These are phyloP conservation scores for Ooceraea biroi DNA, from an alignment of 1,140 invertebrate species.

Conservation along the genomic window DNA sequence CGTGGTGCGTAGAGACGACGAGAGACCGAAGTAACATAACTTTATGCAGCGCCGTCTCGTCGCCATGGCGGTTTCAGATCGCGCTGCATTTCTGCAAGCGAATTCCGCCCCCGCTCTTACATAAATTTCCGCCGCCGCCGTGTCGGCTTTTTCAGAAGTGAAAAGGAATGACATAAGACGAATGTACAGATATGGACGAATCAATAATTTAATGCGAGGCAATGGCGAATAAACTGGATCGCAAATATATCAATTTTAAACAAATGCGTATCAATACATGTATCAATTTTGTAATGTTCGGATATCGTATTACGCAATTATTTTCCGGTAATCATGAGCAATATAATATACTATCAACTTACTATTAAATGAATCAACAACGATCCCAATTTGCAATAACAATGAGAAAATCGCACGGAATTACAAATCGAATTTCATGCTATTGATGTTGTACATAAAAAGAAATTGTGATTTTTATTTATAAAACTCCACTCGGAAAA, in stretches of 20 bases:
- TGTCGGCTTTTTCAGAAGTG: background rate
- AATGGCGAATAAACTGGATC: too few relatives aligned
- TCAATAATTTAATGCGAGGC: background rate
- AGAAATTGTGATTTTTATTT: background rate
- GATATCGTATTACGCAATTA: constrained; percentile 1
- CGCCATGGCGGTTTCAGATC: constrained; percentile 7
- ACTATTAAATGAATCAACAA: background rate
- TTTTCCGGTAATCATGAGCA: background rate
- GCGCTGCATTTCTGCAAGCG: background rate
- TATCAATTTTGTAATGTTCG: background rate
- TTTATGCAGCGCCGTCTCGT: constrained; percentile 7
- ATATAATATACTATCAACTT: constrained; percentile 30
- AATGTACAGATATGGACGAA: background rate
- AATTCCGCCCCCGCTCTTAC: background rate
- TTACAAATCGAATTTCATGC: constrained; percentile 10
- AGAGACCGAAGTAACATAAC: constrained; percentile 37
- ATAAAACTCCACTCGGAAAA: background rate
- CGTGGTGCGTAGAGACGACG: background rate
- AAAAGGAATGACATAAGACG: constrained; percentile 1
- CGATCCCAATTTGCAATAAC: background rate
- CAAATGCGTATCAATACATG: background rate
- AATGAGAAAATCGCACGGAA: background rate
- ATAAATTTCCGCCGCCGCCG: constrained; percentile 34
- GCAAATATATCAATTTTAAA: background rate
- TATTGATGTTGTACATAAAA: background rate